phyloP scores from a whole-genome alignment of 1,140 invertebrate genomes.

The Archivesica marissinica region DNA sequence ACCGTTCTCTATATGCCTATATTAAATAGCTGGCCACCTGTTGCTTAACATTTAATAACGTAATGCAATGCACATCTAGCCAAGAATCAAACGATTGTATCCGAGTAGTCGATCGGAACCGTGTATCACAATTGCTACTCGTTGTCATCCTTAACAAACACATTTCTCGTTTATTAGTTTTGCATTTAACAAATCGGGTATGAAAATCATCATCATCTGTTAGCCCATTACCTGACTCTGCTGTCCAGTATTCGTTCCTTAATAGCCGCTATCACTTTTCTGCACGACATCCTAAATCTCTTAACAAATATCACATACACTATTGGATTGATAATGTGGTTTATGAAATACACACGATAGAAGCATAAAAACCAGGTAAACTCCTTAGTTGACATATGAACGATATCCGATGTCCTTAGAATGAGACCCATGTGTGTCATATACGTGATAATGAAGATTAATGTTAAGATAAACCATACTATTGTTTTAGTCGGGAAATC shows the following conservation, averaged over 20 bases:
- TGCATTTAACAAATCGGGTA: too few species aligned
- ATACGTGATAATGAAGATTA: constrained; percentile 38
- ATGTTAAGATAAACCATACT: constrained; percentile 46
- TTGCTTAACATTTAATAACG: too few species aligned
- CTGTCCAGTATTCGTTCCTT: constrained; percentile 11
- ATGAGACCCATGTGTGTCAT: constrained; percentile 22
- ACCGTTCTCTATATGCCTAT: too few species aligned
- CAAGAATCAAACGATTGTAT: too few species aligned
- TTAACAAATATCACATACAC: constrained; percentile 36
- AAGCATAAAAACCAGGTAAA: constrained; percentile 11
- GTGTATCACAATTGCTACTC: too few species aligned
- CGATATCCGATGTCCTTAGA: neutral
- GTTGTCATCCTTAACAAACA: too few species aligned
- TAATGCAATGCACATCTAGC: too few species aligned
- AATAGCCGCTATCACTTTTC: neutral
- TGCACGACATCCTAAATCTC: constrained; percentile 25
- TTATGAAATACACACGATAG: constrained; percentile 42
- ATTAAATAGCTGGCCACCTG: too few species aligned
- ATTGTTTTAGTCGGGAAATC: constrained; percentile 42
- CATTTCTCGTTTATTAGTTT: too few species aligned
- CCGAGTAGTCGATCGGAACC: too few species aligned
- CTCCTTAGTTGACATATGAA: constrained; percentile 5
- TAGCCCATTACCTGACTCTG: too few species aligned
- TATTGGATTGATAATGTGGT: constrained; percentile 49
- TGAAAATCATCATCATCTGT: too few species aligned